These are phyloP conservation scores for Tachysurus fulvidraco DNA, from an alignment of 2,113 vertebrate genomes.

Conservation along the genomic window DNA sequence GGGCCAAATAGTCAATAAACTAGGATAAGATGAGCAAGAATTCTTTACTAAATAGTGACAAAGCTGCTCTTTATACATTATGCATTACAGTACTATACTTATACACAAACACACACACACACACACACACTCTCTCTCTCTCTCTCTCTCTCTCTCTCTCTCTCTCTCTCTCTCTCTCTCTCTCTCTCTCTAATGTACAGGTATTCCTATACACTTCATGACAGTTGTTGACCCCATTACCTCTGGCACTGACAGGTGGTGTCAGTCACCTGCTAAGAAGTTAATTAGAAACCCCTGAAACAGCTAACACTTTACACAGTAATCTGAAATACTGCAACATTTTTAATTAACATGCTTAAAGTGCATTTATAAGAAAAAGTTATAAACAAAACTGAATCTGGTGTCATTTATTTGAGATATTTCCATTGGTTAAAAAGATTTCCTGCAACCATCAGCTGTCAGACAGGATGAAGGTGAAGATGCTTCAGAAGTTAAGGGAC, in stretches of 20 bases:
- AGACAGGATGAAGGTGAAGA: no score
- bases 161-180: no score
- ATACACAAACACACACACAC: neutral
- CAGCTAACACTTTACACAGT: neutral
- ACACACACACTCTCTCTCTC: no score
- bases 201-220: neutral
- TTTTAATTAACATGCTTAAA: neutral
- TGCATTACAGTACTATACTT: no score
- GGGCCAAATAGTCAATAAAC: neutral
- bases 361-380: no score
- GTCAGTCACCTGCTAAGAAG: constrained; percentile 28
- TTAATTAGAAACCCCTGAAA: constrained; percentile 23
- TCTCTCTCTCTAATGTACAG: neutral
- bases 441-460: no score
- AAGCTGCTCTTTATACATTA: neutral
- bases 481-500: no score
- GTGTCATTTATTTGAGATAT: no score
- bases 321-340: no score
- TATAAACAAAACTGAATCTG: no score
- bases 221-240: constrained; percentile 17
- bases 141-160: no score
- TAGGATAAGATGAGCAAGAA: neutral
- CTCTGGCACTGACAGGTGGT: constrained; percentile 30
- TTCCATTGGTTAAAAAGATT: no score
- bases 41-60: neutral